Conservation (phyloP, 2,113 vertebrate species). For the Brachypodius melanocephalos region DNA sequence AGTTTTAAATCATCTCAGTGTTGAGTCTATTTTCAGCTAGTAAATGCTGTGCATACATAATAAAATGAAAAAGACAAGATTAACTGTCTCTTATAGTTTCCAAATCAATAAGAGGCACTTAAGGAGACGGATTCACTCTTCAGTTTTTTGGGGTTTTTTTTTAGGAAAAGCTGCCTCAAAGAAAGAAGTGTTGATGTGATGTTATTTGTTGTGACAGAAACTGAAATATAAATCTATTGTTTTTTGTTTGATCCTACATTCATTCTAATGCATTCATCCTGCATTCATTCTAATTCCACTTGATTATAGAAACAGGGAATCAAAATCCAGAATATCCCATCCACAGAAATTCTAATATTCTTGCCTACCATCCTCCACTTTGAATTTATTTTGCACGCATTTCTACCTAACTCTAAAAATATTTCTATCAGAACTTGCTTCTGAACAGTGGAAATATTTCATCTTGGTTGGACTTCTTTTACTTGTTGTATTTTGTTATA, state of each 20-base stretch:
- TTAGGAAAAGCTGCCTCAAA: background rate
- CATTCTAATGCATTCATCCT: background rate
- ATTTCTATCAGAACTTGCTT: background rate
- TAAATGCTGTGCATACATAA: background rate
- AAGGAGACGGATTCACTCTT: background rate
- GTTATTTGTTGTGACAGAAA: background rate
- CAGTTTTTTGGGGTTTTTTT: background rate
- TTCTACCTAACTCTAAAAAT: background rate
- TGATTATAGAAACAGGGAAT: background rate
- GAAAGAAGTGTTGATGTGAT: background rate
- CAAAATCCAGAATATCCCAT: background rate
- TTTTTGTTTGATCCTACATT: background rate
- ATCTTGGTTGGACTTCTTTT: background rate
- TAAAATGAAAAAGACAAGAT: background rate
- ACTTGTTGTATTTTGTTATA: background rate
- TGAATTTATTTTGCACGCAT: background rate
- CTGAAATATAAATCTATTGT: background rate
- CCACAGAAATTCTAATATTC: background rate
- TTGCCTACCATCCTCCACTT: fast-evolving
- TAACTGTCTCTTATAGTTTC: background rate
- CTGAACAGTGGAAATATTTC: background rate
- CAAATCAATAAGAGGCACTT: background rate
- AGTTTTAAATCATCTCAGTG: background rate
- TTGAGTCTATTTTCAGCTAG: background rate
- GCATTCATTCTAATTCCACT: background rate